Conservation (phyloP, 2,113 vertebrate species). For the Gambusia holbrooki region DNA sequence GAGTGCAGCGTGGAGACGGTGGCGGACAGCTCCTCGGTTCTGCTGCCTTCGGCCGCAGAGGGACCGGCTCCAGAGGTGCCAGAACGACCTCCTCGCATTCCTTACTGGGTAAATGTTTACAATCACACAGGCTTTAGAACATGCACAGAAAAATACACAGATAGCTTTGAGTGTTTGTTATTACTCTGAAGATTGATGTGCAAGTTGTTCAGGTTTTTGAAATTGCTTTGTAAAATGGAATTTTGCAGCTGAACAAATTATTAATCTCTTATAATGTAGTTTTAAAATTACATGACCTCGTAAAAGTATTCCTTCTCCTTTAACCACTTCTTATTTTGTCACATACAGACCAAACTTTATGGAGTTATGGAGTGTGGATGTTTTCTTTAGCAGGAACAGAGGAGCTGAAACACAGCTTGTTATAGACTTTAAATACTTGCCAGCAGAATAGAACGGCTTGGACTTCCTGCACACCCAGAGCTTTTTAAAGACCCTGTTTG, state of each 20-base stretch:
- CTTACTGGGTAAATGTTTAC: conserved; percentile 80
- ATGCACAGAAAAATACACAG: not conserved
- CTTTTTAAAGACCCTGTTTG: not conserved
- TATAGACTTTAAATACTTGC: no score
- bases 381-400: no score
- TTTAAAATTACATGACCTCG: no score
- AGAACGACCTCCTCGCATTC: conserved; percentile 8
- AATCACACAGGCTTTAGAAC: not conserved
- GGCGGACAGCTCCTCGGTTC: conserved; percentile 67
- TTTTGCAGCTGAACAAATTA: not conserved
- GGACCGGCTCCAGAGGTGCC: conserved; percentile 5
- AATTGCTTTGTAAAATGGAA: not conserved
- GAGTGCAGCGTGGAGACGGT: conserved; percentile 40
- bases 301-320: no score
- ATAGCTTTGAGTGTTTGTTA: not conserved
- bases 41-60: conserved; percentile 67
- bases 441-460: no score
- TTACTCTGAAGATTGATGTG: not conserved
- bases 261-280: not conserved
- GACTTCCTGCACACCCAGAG: no score
- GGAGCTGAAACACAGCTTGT: no score
- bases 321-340: no score
- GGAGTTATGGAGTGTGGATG: no score
- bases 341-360: no score
- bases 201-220: not conserved